Evolutionary conservation across 2,797 vertebrate genomes (phyloP).

Genomic region (Sebastes aleutianus): DNA sequence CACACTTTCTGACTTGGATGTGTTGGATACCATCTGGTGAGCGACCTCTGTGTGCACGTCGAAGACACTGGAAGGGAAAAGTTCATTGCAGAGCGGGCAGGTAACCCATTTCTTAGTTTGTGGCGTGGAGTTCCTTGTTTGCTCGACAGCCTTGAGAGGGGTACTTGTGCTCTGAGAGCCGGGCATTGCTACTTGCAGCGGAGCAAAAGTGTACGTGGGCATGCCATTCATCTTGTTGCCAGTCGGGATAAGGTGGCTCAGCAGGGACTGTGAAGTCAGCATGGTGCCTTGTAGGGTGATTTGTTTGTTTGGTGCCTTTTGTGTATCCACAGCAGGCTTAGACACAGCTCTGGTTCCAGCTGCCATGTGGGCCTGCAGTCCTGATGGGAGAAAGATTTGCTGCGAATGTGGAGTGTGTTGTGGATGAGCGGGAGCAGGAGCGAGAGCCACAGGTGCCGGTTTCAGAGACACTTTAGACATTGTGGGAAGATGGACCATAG

Average conservation of each 20-base stretch:
- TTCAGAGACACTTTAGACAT: conserved; percentile 71
- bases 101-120: conserved; percentile 97
- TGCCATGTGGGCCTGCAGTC: conserved; percentile 75
- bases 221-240: conserved; percentile 94
- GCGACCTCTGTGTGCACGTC: conserved; percentile 93
- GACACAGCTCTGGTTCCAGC: conserved; percentile 71
- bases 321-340: conserved; percentile 81
- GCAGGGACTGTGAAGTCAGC: conserved; percentile 88
- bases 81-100: conserved; percentile 94
- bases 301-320: conserved; percentile 74
- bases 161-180: conserved; percentile 77
- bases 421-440: conserved; percentile 38
- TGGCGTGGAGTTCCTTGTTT: conserved; percentile 65
- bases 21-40: conserved; percentile 84
- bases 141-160: conserved; percentile 76
- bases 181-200: conserved; percentile 86
- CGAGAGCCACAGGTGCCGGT: conserved; percentile 65
- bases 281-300: conserved; percentile 85
- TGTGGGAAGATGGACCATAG: conserved; percentile 68
- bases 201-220: conserved; percentile 93
- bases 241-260: conserved; percentile 93
- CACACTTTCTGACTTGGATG: conserved; percentile 79
- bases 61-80: conserved; percentile 94
- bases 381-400: conserved; percentile 80
- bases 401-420: conserved; percentile 67